Percentiles rank a stretch among this genome's conserved stretches.
Conservation (phyloP, 2,113 vertebrate species). For the Benitochromis conjunctus region DNA sequence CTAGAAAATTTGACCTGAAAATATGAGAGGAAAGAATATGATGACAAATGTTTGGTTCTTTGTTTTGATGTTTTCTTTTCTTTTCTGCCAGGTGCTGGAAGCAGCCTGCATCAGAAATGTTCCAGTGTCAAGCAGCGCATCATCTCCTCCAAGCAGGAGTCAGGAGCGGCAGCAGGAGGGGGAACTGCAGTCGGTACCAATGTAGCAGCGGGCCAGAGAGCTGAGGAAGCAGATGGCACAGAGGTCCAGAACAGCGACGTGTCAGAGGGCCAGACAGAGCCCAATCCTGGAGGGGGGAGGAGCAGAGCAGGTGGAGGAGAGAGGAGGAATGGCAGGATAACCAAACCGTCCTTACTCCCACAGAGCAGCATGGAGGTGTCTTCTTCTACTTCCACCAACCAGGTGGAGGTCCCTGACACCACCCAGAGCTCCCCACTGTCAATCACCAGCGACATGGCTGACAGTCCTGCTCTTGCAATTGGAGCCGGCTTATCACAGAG, state of each 20-base stretch:
- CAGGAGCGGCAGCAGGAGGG: conserved; percentile 70
- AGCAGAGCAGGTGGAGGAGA: conserved; percentile 81
- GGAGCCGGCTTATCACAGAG: conserved; percentile 90
- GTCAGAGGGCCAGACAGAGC: conserved; percentile 93
- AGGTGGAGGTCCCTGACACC: conserved; percentile 97
- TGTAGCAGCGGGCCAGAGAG: conserved; percentile 65
- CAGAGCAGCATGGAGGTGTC: conserved; percentile 98
- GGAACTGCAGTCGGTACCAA: conserved; percentile 25
- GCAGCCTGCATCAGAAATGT: conserved; percentile 78
- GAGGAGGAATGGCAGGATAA: conserved; percentile 90
- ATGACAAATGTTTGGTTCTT: background rate
- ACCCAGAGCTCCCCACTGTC: conserved; percentile 97
- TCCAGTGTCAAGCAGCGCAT: conserved; percentile 79
- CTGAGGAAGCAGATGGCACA: conserved; percentile 80
- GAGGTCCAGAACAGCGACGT: conserved; percentile 98
- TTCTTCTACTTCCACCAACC: conserved; percentile 85
- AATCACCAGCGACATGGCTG: conserved; percentile 94
- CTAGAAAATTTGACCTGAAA: background rate
- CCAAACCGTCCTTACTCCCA: conserved; percentile 90
- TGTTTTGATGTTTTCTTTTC: background rate
- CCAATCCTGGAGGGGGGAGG: conserved; percentile 78
- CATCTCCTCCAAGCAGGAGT: conserved; percentile 83
- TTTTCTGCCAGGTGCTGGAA: conserved; percentile 70
- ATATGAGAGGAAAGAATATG: background rate
- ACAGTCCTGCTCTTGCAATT: conserved; percentile 90